These are phyloP conservation scores for Sorex maritimensis DNA, from an alignment of 2,797 vertebrate species.

Conservation along the genomic window DNA sequence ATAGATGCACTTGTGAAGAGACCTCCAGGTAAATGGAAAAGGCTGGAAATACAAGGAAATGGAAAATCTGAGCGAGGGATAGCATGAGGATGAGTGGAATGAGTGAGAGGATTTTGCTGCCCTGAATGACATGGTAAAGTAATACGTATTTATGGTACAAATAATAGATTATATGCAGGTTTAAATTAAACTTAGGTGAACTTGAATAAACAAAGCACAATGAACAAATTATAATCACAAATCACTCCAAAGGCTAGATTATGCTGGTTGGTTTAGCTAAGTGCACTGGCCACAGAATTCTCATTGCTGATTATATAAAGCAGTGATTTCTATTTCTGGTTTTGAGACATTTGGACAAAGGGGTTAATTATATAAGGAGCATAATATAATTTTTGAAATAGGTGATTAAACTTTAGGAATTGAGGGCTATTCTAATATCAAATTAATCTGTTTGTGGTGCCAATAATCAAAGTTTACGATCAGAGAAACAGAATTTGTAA, in stretches of 20 bases:
- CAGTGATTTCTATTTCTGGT: conserved; percentile 62
- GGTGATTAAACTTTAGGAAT: conserved; percentile 65
- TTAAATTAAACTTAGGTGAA: neutral
- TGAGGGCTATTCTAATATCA: conserved; percentile 52
- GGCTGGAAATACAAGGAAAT: neutral
- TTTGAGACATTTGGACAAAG: conserved; percentile 49
- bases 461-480: conserved; percentile 50
- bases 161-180: neutral
- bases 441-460: conserved; percentile 21
- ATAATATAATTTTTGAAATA: conserved; percentile 61
- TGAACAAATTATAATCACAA: neutral
- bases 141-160: neutral
- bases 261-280: neutral
- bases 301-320: conserved; percentile 48
- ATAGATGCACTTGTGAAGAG: neutral
- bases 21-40: neutral
- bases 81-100: neutral
- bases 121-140: neutral
- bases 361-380: conserved; percentile 62
- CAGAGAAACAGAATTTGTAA: conserved; percentile 51
- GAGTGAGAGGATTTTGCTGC: neutral
- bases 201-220: conserved; percentile 19
- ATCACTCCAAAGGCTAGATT: neutral
- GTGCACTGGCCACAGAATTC: neutral
- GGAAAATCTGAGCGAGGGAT: accelerated